Conservation (phyloP, 2,797 vertebrate genomes). For the Peromyscus aztecus region DNA sequence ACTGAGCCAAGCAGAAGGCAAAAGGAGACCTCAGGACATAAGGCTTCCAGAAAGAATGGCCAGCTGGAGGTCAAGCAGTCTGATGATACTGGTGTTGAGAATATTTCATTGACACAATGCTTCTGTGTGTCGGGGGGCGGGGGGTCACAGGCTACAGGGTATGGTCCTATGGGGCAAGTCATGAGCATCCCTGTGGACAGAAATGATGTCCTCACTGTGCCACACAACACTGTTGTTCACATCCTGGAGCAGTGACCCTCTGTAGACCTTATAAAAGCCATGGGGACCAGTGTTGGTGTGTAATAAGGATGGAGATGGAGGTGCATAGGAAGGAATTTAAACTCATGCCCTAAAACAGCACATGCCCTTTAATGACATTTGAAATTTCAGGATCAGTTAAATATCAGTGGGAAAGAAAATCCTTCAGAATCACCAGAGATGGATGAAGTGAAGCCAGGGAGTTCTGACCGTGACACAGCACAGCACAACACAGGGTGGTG, state of each 20-base stretch:
- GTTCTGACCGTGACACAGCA: not conserved
- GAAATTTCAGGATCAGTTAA: conserved; percentile 60
- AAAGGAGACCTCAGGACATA: rapidly evolving
- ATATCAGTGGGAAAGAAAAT: not conserved
- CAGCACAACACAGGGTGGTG: too few species aligned
- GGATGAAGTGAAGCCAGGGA: not conserved
- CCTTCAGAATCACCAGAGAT: too few species aligned
- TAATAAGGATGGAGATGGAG: not conserved
- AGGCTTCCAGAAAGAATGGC: not conserved
- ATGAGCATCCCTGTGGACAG: rapidly evolving
- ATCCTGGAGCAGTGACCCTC: not conserved
- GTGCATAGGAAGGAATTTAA: not conserved
- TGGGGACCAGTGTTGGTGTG: rapidly evolving
- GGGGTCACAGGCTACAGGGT: rapidly evolving
- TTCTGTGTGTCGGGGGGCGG: too few species aligned
- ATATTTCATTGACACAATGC: rapidly evolving
- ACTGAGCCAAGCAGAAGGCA: not conserved
- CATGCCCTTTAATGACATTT: conserved; percentile 48
- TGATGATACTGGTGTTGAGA: not conserved
- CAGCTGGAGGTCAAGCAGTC: too few species aligned
- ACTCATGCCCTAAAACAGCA: conserved; percentile 23
- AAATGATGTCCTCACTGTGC: rapidly evolving
- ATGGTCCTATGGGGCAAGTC: rapidly evolving
- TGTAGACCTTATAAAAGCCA: not conserved
- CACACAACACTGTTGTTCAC: rapidly evolving